These are phyloP conservation scores for Chelmon rostratus DNA, from an alignment of 2,797 vertebrate species.

Conservation along the genomic window DNA sequence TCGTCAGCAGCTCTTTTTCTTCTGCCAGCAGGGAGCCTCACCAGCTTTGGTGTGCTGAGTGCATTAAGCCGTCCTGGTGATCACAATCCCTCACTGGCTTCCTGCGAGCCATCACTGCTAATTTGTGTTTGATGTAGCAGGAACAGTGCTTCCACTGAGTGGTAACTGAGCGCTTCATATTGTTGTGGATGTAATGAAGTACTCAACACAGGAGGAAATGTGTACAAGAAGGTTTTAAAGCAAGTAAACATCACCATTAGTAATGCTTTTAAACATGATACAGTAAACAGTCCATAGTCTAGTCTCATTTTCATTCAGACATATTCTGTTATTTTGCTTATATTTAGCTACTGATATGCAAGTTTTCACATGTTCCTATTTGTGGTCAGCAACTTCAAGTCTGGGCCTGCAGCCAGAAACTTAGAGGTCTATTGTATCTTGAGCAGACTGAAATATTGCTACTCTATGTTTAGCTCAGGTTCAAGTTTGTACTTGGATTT, in stretches of 20 bases:
- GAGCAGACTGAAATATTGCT: slow-evolving; percentile 1
- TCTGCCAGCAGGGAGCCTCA: slow-evolving; percentile 6
- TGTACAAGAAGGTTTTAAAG: not conserved
- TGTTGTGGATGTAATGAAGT: not conserved
- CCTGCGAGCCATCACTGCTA: not conserved
- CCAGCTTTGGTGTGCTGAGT: not conserved
- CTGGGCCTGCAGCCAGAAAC: slow-evolving; percentile 8
- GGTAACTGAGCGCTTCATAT: not conserved
- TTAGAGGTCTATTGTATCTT: not conserved
- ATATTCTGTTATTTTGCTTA: not conserved
- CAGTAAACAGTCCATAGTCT: no score
- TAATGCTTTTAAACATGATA: not conserved
- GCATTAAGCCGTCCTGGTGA: not conserved
- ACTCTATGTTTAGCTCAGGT: not conserved
- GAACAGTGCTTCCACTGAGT: not conserved
- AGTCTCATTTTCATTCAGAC: not conserved
- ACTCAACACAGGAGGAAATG: not conserved
- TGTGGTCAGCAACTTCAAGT: not conserved
- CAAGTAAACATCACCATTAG: not conserved
- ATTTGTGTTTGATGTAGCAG: slow-evolving; percentile 22
- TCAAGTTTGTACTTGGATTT: not conserved
- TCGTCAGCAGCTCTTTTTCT: slow-evolving; percentile 17
- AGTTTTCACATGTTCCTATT: slow-evolving; percentile 13
- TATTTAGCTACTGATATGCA: not conserved
- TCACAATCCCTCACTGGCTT: slow-evolving; percentile 23